phyloP scores from a whole-genome alignment of 2,888 invertebrate genomes.

The Polietes domitor region DNA sequence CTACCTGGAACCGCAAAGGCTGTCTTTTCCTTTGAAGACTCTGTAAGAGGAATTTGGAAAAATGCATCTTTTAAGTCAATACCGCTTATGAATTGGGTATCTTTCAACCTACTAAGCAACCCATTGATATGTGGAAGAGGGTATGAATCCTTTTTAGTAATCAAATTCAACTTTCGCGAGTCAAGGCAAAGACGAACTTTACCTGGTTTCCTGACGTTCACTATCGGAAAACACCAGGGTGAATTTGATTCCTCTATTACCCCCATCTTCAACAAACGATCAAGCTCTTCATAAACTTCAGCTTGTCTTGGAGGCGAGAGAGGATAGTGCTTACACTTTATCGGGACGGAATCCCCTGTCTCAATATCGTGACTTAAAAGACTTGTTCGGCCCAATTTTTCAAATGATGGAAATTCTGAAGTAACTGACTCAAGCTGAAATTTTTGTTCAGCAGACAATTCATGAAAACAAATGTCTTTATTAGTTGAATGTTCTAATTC shows the following conservation, averaged over 20 bases:
- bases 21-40: constrained; percentile 28
- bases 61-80: constrained; percentile 40
- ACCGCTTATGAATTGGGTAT: constrained; percentile 11
- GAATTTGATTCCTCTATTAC: constrained; percentile 47
- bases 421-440: background rate
- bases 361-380: constrained; percentile 28
- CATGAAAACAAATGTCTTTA: too few species aligned
- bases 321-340: constrained; percentile 43
- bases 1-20: constrained; percentile 32
- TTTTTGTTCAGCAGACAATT: constrained; percentile 7
- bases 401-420: constrained; percentile 31
- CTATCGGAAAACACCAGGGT: constrained; percentile 33
- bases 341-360: constrained; percentile 31
- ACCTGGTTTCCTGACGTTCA: constrained; percentile 15
- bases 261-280: too few species aligned
- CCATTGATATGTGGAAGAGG: too few species aligned
- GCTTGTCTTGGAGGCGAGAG: constrained; percentile 51
- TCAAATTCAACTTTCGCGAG: constrained; percentile 20
- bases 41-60: constrained; percentile 25
- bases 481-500: too few species aligned
- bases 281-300: constrained; percentile 45
- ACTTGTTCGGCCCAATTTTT: constrained; percentile 3
- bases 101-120: too few species aligned
- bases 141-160: too few species aligned
- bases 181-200: constrained; percentile 29